phyloP scores from a whole-genome alignment of 2,888 invertebrate genomes.

The Tenthredo amoena region DNA sequence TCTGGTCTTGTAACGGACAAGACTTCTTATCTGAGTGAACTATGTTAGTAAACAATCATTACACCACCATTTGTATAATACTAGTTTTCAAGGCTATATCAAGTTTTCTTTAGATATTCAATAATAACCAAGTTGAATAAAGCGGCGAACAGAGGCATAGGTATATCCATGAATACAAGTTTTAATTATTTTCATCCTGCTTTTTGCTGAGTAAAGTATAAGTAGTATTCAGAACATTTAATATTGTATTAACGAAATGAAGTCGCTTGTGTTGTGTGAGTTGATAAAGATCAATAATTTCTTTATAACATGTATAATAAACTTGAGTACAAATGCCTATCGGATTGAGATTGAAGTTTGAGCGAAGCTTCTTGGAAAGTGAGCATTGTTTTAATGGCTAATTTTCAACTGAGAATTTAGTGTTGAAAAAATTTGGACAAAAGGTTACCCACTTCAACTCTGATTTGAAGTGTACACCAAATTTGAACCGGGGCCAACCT shows the following conservation, averaged over 20 bases:
- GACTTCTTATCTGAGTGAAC: constrained; percentile 33
- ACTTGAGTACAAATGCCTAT: background rate
- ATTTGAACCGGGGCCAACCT: constrained; percentile 42
- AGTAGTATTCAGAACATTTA: background rate
- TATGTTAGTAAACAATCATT: constrained; percentile 30
- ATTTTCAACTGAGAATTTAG: background rate
- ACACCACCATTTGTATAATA: constrained; percentile 16
- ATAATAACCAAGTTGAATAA: constrained; percentile 27
- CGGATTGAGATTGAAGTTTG: background rate
- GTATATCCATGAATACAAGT: constrained; percentile 5
- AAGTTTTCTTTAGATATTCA: constrained; percentile 29
- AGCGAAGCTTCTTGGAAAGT: background rate
- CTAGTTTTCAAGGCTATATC: constrained; percentile 43
- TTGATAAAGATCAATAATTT: background rate
- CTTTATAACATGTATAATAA: background rate
- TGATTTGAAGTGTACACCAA: constrained; percentile 31
- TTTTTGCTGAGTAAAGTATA: background rate
- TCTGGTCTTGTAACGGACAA: background rate
- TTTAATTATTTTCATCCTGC: background rate
- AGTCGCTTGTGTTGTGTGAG: background rate
- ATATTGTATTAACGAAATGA: background rate
- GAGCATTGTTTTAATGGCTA: background rate
- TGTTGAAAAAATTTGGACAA: background rate
- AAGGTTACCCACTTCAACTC: constrained; percentile 1
- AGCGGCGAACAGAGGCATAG: background rate